phyloP scores from a whole-genome alignment of 1,140 invertebrate species.

The Leguminivora glycinivorella region DNA sequence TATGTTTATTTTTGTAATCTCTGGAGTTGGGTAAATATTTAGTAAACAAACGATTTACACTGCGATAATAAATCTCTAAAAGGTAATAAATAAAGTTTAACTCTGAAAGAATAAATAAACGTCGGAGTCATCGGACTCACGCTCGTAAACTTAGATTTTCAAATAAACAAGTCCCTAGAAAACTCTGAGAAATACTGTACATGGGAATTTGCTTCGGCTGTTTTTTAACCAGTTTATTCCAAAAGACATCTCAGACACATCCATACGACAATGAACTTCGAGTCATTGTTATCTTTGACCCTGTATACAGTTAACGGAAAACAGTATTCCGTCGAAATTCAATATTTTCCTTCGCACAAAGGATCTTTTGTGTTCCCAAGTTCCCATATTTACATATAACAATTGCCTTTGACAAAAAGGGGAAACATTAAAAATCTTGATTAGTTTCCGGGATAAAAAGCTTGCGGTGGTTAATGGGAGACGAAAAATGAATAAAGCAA shows the following conservation, averaged over 20 bases:
- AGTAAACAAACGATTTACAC: too few relatives aligned
- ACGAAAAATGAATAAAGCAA: not conserved
- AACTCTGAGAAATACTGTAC: too few relatives aligned
- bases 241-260: not conserved
- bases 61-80: too few relatives aligned
- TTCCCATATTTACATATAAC: not conserved
- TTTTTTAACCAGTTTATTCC: not conserved
- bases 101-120: too few relatives aligned
- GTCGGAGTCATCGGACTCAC: too few relatives aligned
- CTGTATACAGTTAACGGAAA: slow-evolving; percentile 4
- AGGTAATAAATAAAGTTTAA: too few relatives aligned
- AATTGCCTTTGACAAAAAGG: slow-evolving; percentile 18
- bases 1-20: too few relatives aligned
- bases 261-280: not conserved
- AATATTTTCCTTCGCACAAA: slow-evolving; percentile 16
- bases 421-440: slow-evolving; percentile 25
- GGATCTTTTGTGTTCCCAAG: slow-evolving; percentile 16
- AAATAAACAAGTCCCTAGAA: not conserved
- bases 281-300: not conserved
- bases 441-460: slow-evolving; percentile 20
- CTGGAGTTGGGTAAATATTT: too few relatives aligned
- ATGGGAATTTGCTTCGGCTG: not conserved
- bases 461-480: not conserved
- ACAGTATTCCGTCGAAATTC: slow-evolving; percentile 6
- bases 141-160: too few relatives aligned